Evolutionary conservation across 2,113 vertebrate species (phyloP), one percentile per base, ranked within the genome.

Genomic region (Parus major): DNA sequence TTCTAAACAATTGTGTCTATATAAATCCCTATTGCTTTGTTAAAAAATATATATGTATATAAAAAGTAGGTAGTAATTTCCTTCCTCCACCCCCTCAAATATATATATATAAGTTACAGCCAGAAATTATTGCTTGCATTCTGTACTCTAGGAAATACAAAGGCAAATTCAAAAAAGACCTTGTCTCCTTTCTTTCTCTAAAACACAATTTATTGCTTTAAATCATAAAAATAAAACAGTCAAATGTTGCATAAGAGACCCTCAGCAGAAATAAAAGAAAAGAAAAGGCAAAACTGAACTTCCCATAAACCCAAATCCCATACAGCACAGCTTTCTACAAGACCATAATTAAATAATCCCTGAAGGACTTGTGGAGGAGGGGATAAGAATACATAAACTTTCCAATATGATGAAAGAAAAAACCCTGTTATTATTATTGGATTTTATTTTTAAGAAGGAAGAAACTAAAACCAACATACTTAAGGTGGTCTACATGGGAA

Each of bases 151-250:
- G 92, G 92, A 97, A 97, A 96, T 88, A 96, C 75, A 96, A 95
- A 96, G 84, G 84, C 52, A 94, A 90, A 97, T 96, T 97, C 91
- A 96, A 77, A 96, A 96, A 95, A 92, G 88, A 87, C 92, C 94
- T 83, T 84, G 88, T 87, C 89, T 95, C 78, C 86, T 95, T 95
- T 92, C 92, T 94, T 94, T 82, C 83, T 93, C 76, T 95, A 86
- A 95, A 97, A 95, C 75, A 86, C 86, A 96, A 95, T 96, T 96
- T 96, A 95, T 95, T 96, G 87, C 93, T 95, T 95, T 95, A 96
- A 95, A 96, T 97, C 91, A 96, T 96, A 96, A 96, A 96, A 96
- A 94, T 96, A 96, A 96, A 96, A 72, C 91, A 96, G 96, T 96
- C 91, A 94, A 95, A 97, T 94, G 89, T 95, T 96, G 91, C 95